Evolutionary conservation across 30 jellyfish, hydroid and myxozoan genomes (phyloP).

Genomic region (Hydra vulgaris): DNA sequence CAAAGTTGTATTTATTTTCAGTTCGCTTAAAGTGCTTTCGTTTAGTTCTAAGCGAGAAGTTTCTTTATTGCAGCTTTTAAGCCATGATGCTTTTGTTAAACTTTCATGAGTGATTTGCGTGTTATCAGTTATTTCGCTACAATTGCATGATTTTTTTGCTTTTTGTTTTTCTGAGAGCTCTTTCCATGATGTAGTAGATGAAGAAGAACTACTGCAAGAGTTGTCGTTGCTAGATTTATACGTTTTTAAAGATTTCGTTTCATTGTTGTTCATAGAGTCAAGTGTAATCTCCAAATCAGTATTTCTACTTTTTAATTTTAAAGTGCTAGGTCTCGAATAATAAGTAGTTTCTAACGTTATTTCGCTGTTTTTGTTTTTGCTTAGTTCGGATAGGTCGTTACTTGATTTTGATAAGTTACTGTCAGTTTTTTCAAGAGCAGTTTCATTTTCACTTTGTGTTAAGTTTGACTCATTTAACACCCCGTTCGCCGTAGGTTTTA

Average conservation of each 20-base stretch:
- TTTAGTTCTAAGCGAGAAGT: not conserved
- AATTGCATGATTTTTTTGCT: not conserved
- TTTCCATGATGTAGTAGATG: conserved; percentile 4
- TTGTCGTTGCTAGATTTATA: not conserved
- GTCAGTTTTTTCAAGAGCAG: not conserved
- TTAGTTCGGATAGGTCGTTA: not conserved
- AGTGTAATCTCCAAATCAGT: conserved; percentile 10
- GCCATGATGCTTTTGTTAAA: not conserved
- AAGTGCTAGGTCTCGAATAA: conserved; percentile 8
- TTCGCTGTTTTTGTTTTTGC: not conserved
- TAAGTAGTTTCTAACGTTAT: not conserved
- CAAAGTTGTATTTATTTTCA: not conserved
- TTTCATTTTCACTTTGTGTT: not conserved
- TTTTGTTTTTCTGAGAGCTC: not conserved
- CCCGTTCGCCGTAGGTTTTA: not conserved
- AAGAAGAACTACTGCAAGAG: conserved; percentile 3
- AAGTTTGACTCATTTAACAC: not conserved
- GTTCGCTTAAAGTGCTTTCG: not conserved
- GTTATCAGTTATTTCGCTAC: not conserved
- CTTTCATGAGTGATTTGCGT: not conserved
- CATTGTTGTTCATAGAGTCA: not conserved
- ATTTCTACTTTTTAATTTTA: conserved; percentile 3
- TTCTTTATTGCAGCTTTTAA: not conserved
- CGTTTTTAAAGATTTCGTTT: not conserved
- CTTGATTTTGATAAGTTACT: not conserved